Conservation (phyloP, 2,113 vertebrate species). For the Siphamia tubifer region DNA sequence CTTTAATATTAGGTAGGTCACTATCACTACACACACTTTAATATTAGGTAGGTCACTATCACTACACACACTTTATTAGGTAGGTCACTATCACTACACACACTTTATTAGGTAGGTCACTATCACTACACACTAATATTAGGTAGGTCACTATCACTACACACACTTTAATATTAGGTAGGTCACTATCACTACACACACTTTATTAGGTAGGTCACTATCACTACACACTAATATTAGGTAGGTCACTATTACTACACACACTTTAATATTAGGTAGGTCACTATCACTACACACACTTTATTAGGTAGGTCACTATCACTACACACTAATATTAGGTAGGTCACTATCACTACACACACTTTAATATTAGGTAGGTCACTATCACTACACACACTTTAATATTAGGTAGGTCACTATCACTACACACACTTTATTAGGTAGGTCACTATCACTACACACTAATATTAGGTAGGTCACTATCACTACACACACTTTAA, state of each 20-base stretch:
- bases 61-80: no score
- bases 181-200: slow-evolving; percentile 1
- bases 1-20: slow-evolving; percentile 93
- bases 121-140: slow-evolving; percentile 90
- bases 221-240: slow-evolving; percentile 94
- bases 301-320: slow-evolving; percentile 85
- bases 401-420: slow-evolving; percentile 88
- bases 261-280: slow-evolving; percentile 97
- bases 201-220: slow-evolving; percentile 87
- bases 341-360: slow-evolving; percentile 3
- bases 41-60: slow-evolving; percentile 86
- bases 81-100: slow-evolving; percentile 57
- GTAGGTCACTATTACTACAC: slow-evolving; percentile 71
- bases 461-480: slow-evolving; percentile 91
- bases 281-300: no score
- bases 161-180: slow-evolving; percentile 99
- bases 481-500: no score
- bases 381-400: no score
- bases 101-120: slow-evolving; percentile 89
- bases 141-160: slow-evolving; percentile 77
- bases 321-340: slow-evolving; percentile 99
- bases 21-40: no score
- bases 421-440: no score
- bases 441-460: slow-evolving; percentile 71
- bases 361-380: slow-evolving; percentile 94